These are phyloP conservation scores for Leptopilina myrica DNA, from an alignment of 2,888 invertebrate genomes.

Conservation along the genomic window DNA sequence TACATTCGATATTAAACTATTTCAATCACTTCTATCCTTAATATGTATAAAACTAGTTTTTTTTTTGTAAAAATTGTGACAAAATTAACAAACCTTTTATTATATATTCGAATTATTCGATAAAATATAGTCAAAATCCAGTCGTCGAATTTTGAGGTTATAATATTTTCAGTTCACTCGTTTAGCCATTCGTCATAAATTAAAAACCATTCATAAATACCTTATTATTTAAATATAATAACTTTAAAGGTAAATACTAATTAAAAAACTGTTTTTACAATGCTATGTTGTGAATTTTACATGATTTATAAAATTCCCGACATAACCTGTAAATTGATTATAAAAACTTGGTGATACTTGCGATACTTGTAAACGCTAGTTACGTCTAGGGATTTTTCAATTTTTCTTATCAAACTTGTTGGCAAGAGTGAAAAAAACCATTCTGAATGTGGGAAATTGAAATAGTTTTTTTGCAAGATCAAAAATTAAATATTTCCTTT, in stretches of 20 bases:
- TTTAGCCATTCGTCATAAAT: neutral
- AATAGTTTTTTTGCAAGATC: too few relatives aligned
- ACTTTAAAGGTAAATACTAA: neutral
- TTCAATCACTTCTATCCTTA: too few relatives aligned
- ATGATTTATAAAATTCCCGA: constrained; percentile 33
- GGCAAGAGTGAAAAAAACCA: too few relatives aligned
- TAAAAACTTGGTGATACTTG: too few relatives aligned
- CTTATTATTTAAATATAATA: neutral
- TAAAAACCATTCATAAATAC: neutral
- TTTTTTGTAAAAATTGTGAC: neutral
- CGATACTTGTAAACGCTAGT: neutral
- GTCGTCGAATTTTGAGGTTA: constrained; percentile 1
- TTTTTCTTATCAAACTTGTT: too few relatives aligned
- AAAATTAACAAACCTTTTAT: neutral
- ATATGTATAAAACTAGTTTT: too few relatives aligned
- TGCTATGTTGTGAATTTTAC: constrained; percentile 34
- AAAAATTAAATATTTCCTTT: too few relatives aligned
- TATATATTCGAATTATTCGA: too few relatives aligned
- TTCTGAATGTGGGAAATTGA: too few relatives aligned
- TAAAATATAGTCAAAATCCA: too few relatives aligned
- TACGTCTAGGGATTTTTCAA: neutral
- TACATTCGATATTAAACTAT: too few relatives aligned
- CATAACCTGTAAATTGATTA: constrained; percentile 28
- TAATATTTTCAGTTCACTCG: neutral
- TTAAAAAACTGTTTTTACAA: neutral